Conservation (phyloP, 2,113 vertebrate species). For the Cygnus atratus region DNA sequence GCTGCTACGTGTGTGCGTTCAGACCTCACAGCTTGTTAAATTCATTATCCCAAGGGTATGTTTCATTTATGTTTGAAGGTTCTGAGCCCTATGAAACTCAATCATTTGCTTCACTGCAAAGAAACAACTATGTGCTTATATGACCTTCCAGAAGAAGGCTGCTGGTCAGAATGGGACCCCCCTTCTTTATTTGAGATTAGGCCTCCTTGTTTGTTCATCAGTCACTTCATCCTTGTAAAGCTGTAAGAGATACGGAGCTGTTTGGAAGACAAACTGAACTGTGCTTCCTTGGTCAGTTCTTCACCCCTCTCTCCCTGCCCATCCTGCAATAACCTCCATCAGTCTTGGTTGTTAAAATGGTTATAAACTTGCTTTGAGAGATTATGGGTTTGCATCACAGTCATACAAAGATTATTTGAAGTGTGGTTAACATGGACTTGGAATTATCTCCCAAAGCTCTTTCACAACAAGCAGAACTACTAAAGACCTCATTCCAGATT, state of each 20-base stretch:
- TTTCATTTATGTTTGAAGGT: neutral
- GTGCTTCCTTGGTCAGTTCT: slow-evolving; percentile 58
- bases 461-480: slow-evolving; percentile 64
- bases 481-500: slow-evolving; percentile 56
- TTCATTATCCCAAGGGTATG: neutral
- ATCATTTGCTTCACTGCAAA: neutral
- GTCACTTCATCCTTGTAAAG: slow-evolving; percentile 64
- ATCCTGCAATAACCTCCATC: slow-evolving; percentile 56
- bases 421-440: slow-evolving; percentile 69
- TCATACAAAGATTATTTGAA: slow-evolving; percentile 68
- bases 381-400: slow-evolving; percentile 58
- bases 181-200: slow-evolving; percentile 16
- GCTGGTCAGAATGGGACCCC: neutral
- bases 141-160: slow-evolving; percentile 45
- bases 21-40: neutral
- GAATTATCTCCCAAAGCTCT: slow-evolving; percentile 65
- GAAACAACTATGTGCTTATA: neutral
- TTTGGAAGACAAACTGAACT: slow-evolving; percentile 67
- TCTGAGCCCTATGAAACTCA: neutral
- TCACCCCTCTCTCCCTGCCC: slow-evolving; percentile 56
- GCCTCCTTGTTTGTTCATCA: slow-evolving; percentile 46
- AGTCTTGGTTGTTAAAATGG: slow-evolving; percentile 46
- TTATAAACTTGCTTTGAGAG: slow-evolving; percentile 52
- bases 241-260: slow-evolving; percentile 45
- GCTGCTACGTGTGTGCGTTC: neutral